phyloP scores from a whole-genome alignment of 2,888 invertebrate genomes.

The Phyllotreta striolata region DNA sequence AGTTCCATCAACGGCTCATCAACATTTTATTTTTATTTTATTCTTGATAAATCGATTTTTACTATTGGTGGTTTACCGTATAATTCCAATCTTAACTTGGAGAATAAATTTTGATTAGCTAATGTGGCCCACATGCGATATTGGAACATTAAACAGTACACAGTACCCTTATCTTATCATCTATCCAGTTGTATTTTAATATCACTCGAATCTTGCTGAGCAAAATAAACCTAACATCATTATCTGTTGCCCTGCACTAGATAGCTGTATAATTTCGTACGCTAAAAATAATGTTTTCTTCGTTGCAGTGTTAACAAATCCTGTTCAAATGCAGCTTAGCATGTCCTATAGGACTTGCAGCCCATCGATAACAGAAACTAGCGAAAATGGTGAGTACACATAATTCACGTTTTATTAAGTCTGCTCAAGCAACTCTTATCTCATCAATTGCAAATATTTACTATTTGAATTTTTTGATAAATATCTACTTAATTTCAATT shows the following conservation, averaged over 20 bases:
- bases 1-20: too few species aligned
- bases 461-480: too few species aligned
- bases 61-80: too few species aligned
- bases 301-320: conserved; percentile 43
- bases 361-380: conserved; percentile 39
- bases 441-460: neutral
- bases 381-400: conserved; percentile 46
- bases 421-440: too few species aligned
- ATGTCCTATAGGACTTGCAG: conserved; percentile 45
- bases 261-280: too few species aligned
- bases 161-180: conserved; percentile 19
- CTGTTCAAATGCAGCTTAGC: conserved; percentile 40
- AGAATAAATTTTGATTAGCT: too few species aligned
- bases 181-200: conserved; percentile 6
- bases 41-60: too few species aligned
- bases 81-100: too few species aligned
- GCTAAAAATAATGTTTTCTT: conserved; percentile 14
- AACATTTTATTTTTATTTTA: neutral
- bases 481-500: too few species aligned
- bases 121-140: too few species aligned
- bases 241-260: neutral
- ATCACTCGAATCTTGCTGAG: conserved; percentile 9
- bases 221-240: conserved; percentile 12
- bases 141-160: neutral
- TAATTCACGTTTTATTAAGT: neutral